Evolutionary conservation across 2,113 vertebrate genomes (phyloP).

Genomic region (Ceyx melanurus): DNA sequence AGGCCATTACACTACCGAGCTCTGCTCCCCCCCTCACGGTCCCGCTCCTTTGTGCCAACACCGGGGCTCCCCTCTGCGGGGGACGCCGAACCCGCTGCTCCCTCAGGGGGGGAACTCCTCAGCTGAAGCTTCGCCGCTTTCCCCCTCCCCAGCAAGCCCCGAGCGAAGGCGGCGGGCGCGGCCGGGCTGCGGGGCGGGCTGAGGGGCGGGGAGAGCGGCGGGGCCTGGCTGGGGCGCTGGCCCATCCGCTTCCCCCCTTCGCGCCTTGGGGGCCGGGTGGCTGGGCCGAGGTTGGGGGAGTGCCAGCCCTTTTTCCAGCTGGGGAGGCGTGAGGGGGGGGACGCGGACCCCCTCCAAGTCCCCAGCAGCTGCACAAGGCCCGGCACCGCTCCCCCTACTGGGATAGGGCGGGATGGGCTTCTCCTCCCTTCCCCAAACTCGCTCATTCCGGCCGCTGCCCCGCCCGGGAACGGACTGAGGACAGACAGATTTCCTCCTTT

Average conservation of each 20-base stretch:
- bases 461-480: neutral
- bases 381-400: neutral
- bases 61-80: neutral
- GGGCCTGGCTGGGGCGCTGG: neutral
- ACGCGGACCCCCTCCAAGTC: neutral
- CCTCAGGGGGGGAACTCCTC: neutral
- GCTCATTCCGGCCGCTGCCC: constrained; percentile 9
- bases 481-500: neutral
- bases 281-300: neutral
- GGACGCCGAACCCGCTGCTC: neutral
- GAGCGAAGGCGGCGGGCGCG: neutral
- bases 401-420: neutral
- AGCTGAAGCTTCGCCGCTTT: neutral
- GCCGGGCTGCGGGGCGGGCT: neutral
- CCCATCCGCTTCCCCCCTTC: neutral
- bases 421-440: constrained; percentile 12
- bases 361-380: neutral
- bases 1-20: neutral
- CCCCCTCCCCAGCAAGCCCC: neutral
- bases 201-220: neutral
- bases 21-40: neutral
- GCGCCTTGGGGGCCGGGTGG: accelerated
- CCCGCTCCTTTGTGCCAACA: neutral
- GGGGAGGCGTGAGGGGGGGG: neutral
- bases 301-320: neutral